Evolutionary conservation across 2,113 vertebrate species (phyloP), one percentile per base, ranked within the genome.

Genomic region (Silurus meridionalis): DNA sequence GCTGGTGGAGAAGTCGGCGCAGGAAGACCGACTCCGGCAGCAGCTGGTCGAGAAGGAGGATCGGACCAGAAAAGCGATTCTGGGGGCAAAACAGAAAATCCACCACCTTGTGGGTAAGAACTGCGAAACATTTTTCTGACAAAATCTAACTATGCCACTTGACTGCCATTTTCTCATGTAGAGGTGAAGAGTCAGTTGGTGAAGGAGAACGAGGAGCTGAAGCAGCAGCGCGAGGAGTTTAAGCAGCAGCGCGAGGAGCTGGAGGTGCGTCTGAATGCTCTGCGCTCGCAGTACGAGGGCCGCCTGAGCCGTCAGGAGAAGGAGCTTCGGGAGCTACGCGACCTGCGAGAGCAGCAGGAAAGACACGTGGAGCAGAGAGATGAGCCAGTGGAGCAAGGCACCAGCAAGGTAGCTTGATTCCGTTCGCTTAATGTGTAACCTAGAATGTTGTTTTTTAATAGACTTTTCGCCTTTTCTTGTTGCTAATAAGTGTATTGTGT

Each of bases 231-330:
- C 55, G 97, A 98, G 4, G 98, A 99, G 81, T 25, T 97, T 37
- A 37, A 37, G 37, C 37, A 37, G 91, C 97, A 97, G 91, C 96
- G 96, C 55, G 97, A 98, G 4, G 98, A 99, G 81, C 28, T 97
- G 87, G 98, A 99, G 90, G 97, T 97, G 78, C 95, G 98, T 28
- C 95, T 99, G 93, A 97, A 96, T 0, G 97, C 97, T 0, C 94
- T 99, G 0, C 98, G 97, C 90, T 99, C 98, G 0, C 97, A 99
- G 14, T 99, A 98, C 0, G 98, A 99, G 90, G 97, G 97, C 5
- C 96, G 97, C 1, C 96, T 99, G 89, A 96, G 95, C 92, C 96
- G 98, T 5, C 95, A 98, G 89, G 98, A 99, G 92, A 94, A 97
- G 84, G 97, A 99, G 81, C 95, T 99, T 28, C 87, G 95, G 80